phyloP scores from a whole-genome alignment of 1,140 invertebrate species.

The Olivierus martensii region DNA sequence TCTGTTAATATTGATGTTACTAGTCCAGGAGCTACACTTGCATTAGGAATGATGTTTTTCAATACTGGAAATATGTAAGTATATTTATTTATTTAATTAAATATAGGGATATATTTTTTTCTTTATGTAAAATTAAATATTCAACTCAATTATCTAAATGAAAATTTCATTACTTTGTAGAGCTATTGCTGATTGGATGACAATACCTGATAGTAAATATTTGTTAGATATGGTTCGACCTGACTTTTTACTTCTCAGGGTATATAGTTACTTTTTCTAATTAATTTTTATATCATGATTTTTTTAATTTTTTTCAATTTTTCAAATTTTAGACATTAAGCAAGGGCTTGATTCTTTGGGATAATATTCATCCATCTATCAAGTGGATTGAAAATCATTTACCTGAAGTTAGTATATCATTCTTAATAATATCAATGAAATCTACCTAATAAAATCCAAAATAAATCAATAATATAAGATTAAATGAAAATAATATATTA shows the following conservation, averaged over 20 bases:
- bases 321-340: constrained; percentile 48
- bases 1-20: constrained; percentile 91
- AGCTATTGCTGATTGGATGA: constrained; percentile 87
- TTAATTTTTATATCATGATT: neutral
- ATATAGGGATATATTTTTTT: neutral
- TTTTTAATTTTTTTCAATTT: constrained; percentile 4
- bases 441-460: no score
- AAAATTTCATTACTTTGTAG: constrained; percentile 23
- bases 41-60: constrained; percentile 85
- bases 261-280: constrained; percentile 2
- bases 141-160: neutral
- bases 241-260: constrained; percentile 73
- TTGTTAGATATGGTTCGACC: constrained; percentile 83
- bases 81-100: neutral
- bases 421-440: neutral
- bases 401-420: constrained; percentile 21
- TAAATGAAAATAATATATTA: no score
- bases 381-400: constrained; percentile 70
- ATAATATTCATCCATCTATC: constrained; percentile 58
- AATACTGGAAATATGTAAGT: constrained; percentile 53
- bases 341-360: constrained; percentile 72
- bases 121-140: neutral
- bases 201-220: constrained; percentile 75
- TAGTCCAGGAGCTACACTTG: constrained; percentile 83
- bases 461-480: no score